These are phyloP conservation scores for Petaurus breviceps DNA, from an alignment of 2,113 vertebrate species.

Conservation along the genomic window DNA sequence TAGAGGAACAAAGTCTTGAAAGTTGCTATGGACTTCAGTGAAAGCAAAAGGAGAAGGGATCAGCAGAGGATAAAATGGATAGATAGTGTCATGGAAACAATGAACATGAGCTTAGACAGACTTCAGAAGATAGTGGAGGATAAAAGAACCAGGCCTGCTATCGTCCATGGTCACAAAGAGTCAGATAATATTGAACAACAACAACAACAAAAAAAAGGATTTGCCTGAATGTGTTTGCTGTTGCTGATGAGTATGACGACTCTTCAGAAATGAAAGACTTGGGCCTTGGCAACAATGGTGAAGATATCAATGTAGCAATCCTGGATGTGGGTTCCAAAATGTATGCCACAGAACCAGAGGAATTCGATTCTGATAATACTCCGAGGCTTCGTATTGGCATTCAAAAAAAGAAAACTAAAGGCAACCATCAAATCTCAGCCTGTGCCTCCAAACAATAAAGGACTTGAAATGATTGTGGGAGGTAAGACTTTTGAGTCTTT, in stretches of 20 bases:
- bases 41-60: too few species aligned
- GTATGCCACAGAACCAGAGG: constrained; percentile 95
- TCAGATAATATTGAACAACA: too few species aligned
- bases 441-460: constrained; percentile 95
- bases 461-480: constrained; percentile 94
- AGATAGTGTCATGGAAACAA: too few species aligned
- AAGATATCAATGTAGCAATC: constrained; percentile 94
- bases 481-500: constrained; percentile 95
- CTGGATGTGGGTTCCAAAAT: constrained; percentile 91
- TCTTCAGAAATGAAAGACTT: constrained; percentile 93
- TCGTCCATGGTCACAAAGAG: too few species aligned
- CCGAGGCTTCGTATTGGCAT: constrained; percentile 90
- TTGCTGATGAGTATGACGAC: constrained; percentile 96
- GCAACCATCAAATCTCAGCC: constrained; percentile 95
- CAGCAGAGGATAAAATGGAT: too few species aligned
- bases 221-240: constrained; percentile 96
- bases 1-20: constrained; percentile 96
- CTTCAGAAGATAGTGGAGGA: too few species aligned
- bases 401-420: constrained; percentile 97
- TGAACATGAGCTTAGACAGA: too few species aligned
- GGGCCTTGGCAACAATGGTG: constrained; percentile 95
- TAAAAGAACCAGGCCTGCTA: too few species aligned
- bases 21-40: constrained; percentile 90
- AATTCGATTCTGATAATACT: constrained; percentile 92
- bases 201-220: constrained; percentile 75